phyloP scores from a whole-genome alignment of 2,113 vertebrate genomes.

The Prionailurus viverrinus region DNA sequence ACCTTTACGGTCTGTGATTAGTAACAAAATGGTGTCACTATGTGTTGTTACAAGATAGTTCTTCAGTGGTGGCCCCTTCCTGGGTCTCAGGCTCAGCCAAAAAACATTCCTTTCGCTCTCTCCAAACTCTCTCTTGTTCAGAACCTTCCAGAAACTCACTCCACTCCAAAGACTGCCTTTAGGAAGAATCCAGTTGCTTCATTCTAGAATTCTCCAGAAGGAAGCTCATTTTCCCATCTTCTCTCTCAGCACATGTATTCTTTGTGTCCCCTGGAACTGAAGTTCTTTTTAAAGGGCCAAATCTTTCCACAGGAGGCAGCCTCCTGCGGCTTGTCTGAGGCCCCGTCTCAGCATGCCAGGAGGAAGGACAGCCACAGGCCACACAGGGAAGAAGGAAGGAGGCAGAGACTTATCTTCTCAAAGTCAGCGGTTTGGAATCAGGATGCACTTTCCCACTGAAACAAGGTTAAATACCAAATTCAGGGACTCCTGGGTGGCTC shows the following conservation, averaged over 20 bases:
- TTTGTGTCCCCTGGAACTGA: constrained; percentile 70
- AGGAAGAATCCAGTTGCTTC: not conserved
- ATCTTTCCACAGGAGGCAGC: constrained; percentile 52
- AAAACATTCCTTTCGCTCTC: not conserved
- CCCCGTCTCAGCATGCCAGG: no score
- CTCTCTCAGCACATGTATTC: constrained; percentile 46
- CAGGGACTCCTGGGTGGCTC: no score
- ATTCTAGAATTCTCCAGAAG: not conserved
- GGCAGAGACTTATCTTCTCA: not conserved
- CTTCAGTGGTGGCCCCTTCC: not conserved
- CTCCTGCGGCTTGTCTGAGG: not conserved
- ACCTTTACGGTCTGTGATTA: not conserved
- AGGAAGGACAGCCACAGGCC: no score
- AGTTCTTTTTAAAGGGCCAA: constrained; percentile 49
- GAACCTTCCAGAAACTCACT: not conserved
- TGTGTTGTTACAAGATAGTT: not conserved
- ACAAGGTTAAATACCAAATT: not conserved
- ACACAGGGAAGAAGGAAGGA: no score
- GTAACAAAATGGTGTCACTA: not conserved
- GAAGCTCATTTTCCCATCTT: constrained; percentile 52
- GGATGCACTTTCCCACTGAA: not conserved
- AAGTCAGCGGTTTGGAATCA: not conserved
- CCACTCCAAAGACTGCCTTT: not conserved
- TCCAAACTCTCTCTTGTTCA: not conserved
- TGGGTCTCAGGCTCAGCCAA: not conserved